Conservation (phyloP, 2,888 invertebrate species). For the Alcis repandata region DNA sequence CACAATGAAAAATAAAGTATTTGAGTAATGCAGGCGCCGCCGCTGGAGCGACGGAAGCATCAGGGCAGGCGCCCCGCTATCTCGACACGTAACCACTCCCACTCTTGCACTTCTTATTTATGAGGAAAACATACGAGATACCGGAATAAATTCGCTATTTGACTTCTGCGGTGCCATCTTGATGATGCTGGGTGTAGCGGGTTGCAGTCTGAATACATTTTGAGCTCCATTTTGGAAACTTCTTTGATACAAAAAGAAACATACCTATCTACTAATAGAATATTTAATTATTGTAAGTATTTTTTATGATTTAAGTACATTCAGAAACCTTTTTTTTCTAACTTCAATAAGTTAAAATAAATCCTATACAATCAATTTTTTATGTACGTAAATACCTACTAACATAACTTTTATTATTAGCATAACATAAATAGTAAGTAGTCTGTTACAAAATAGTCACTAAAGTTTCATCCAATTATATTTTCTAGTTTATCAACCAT, state of each 20-base stretch:
- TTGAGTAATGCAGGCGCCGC: conserved; percentile 69
- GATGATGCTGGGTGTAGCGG: conserved; percentile 19
- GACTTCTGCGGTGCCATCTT: conserved; percentile 45
- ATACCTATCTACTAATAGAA: no score
- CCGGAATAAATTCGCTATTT: conserved; percentile 65
- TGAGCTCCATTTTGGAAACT: no score
- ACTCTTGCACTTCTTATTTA: conserved; percentile 73
- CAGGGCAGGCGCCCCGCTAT: conserved; percentile 72
- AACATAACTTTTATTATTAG: no score
- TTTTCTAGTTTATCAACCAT: neutral
- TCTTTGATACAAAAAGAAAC: no score
- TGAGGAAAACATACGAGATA: conserved; percentile 69
- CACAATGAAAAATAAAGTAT: conserved; percentile 73
- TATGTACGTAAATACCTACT: no score
- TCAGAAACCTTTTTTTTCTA: no score
- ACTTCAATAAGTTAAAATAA: no score
- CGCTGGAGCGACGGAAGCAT: conserved; percentile 66
- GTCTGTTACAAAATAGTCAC: no score
- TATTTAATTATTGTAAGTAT: no score
- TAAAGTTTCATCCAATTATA: neutral
- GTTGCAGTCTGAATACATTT: conserved; percentile 2
- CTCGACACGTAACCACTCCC: conserved; percentile 76
- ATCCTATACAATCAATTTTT: no score
- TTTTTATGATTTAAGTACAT: no score
- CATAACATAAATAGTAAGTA: no score